phyloP scores from a whole-genome alignment of 2,113 vertebrate genomes.

The Siniperca chuatsi region DNA sequence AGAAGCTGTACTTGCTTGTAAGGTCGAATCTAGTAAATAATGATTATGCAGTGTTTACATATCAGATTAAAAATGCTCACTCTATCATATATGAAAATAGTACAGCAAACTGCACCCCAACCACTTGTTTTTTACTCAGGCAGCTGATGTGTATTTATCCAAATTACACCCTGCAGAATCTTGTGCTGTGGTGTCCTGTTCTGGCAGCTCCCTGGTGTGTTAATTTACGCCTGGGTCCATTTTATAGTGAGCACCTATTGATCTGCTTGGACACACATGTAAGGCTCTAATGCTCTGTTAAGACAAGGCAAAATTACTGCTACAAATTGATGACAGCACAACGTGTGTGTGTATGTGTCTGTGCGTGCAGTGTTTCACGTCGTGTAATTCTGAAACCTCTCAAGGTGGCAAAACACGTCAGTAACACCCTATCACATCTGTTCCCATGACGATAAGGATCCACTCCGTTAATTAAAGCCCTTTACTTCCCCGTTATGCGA shows the following conservation, averaged over 20 bases:
- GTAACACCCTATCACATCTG: conserved; percentile 55
- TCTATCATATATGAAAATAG: conserved; percentile 5
- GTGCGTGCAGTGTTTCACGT: conserved; percentile 35
- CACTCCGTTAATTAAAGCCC: conserved; percentile 63
- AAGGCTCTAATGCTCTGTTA: conserved; percentile 48
- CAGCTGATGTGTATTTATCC: conserved; percentile 26
- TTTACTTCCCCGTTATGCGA: conserved; percentile 34
- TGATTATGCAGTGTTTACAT: neutral
- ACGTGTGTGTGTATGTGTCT: neutral
- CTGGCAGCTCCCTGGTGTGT: conserved; percentile 58
- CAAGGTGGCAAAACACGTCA: conserved; percentile 63
- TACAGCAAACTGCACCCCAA: neutral
- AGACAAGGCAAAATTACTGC: conserved; percentile 48
- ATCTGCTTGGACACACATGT: conserved; percentile 62
- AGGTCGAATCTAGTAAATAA: neutral
- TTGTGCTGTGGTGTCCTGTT: conserved; percentile 9
- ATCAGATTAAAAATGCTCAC: neutral
- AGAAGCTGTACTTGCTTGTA: neutral
- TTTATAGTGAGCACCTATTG: conserved; percentile 66
- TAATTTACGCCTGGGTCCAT: conserved; percentile 66
- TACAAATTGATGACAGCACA: conserved; percentile 29
- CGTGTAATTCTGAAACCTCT: conserved; percentile 42
- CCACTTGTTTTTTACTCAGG: conserved; percentile 29
- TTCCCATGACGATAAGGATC: conserved; percentile 67
- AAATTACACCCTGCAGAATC: conserved; percentile 38